Evolutionary conservation across 2,113 vertebrate genomes (phyloP), one percentile per base, ranked within the genome.

Genomic region (Grus americana): DNA sequence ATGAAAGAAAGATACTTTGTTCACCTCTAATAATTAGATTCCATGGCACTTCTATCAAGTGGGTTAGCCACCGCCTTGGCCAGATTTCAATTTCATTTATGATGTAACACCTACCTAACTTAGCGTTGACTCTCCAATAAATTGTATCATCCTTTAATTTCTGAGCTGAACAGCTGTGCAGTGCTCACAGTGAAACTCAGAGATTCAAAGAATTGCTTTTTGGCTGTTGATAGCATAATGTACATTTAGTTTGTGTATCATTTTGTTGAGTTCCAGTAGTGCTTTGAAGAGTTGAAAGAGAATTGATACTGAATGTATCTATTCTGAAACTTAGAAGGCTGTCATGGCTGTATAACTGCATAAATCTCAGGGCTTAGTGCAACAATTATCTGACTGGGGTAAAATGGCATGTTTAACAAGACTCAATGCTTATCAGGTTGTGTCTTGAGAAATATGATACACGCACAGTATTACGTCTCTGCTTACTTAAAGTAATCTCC

Each of bases 371-470:
- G 19, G 2, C 7, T n/a, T 6, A 18, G 57, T 26, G 49, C 36
- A 44, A 3, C 36, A 9, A 0, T n/a, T 71, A 40, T 6, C 44
- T 11, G 19, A 2, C 81, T 30, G 42, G 0, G 3, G 6, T 21
- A 9, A 44, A 59, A 21, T 24, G 32, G 4, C 63, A 13, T 15
- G 4, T 86, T 88, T 30, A 11, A 18, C 38, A 26, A 36, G 21
- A 36, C 42, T 5, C 12, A 10, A 11, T 12, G 11, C 38, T 46
- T 16, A 58, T 13, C 47, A 32, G 26, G 6, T 6, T 18, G 26
- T 46, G 27, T 26, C 91, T 26, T 46, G 59, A 23, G 5, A 13
- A 55, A 57, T 26, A 19, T 3, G 12, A 59, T 55, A 18, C 12
- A 7, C 26, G 3, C 24, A 4, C n/a, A 34, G 26, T 8, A 12